Base-by-base conservation (phyloP, 1,140 invertebrate species). In the Battus philenor region DNA sequence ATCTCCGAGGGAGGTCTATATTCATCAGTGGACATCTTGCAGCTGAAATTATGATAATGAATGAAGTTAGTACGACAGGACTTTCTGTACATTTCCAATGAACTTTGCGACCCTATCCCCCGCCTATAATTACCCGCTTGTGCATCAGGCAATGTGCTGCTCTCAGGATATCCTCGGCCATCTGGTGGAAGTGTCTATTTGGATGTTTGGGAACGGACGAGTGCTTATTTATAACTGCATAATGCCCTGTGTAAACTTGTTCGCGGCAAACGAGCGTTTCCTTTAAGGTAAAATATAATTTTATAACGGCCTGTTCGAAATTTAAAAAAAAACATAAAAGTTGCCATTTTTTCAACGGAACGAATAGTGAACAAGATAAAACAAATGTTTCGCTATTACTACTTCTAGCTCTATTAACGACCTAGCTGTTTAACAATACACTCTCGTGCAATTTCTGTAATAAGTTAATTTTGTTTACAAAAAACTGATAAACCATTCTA, bases 191-290 rank as follows among this genome's bases (percentile, higher is more conserved):
- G 44, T 43, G 54, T 65, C 59, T 66, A 60, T 66, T 61, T 64
- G 52, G 51, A 47, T 44, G 47, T 50, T 50, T 58, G 38, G 38
- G 38, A 41, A 41, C 50, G 50, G 50, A 54, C 49, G 53, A 47
- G 41, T 54, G 52, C 54, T 56, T 72, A 68, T 73, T 73, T 73
- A 69, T 72, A 72, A 50, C 51, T 30, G 27, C 34, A 53, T 52
- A 60, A 59, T 58, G 54, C 53, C 51, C 53, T 55, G 50, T 39
- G 24, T 33, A 38, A 30, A 47, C 38, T 41, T 27, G 38, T 27
- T 17, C 33, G 17, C 9, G 10, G 33, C 17, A 9, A 17, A 50
- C 30, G 32, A 44, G 15, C 38, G 39, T 44, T 26, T 29, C 18
- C n/a, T 36, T 30, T 15, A 22, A 38, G 7, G 38, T 41, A 26